Conservation (phyloP, 2,797 vertebrate species). For the Smutsia temminckii region DNA sequence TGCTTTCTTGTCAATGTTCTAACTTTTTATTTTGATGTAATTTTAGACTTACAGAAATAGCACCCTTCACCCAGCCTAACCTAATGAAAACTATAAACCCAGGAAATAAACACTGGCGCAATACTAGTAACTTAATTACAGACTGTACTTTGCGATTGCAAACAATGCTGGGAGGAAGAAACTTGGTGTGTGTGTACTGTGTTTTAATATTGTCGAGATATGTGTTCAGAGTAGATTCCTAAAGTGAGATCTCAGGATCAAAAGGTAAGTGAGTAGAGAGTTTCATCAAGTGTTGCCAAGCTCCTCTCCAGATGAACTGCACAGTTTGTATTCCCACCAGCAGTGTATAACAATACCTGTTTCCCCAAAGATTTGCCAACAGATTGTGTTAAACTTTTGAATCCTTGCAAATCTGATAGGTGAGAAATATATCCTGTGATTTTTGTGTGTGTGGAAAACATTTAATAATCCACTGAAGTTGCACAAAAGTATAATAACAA, state of each 20-base stretch:
- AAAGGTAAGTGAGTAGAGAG: background rate
- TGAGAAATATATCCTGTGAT: background rate
- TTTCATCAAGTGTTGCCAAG: background rate
- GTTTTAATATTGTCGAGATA: background rate
- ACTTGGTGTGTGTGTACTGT: background rate
- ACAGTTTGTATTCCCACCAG: background rate
- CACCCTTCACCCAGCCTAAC: background rate
- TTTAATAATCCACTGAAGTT: conserved; percentile 28
- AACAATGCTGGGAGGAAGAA: background rate
- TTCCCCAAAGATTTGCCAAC: background rate
- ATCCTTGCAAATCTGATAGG: background rate
- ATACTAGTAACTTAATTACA: background rate
- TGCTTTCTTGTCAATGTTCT: background rate
- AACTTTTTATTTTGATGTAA: background rate
- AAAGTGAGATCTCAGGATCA: background rate
- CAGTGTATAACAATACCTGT: background rate
- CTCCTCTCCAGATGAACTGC: background rate
- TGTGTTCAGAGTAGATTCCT: background rate
- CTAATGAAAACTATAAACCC: background rate
- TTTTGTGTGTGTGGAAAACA: background rate
- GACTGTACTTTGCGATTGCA: background rate
- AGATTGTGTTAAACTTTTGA: background rate
- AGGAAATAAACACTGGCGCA: background rate
- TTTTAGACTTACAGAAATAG: background rate
- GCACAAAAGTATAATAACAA: conserved; percentile 27